phyloP scores from a whole-genome alignment of 2,797 vertebrate genomes.

The Lacerta viridis region DNA sequence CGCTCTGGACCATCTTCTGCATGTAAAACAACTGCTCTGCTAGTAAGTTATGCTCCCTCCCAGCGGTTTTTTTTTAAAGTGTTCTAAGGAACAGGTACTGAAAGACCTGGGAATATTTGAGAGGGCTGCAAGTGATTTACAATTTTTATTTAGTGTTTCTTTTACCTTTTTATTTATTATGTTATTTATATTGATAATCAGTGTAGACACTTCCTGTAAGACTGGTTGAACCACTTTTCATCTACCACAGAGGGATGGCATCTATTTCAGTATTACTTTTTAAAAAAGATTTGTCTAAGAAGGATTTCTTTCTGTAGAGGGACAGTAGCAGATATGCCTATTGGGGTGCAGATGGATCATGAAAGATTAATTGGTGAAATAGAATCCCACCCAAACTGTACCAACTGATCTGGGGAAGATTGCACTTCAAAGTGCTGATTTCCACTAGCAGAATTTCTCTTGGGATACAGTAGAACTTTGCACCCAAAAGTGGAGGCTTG shows the following conservation, averaged over 20 bases:
- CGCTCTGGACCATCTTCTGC: not conserved
- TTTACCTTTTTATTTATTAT: not conserved
- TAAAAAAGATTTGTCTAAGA: constrained; percentile 45
- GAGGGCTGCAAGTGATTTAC: not conserved
- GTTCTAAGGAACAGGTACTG: not conserved
- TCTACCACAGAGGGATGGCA: not conserved
- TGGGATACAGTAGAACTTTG: constrained; percentile 77
- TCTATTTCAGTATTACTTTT: not conserved
- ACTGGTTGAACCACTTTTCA: not conserved
- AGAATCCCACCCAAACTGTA: constrained; percentile 47
- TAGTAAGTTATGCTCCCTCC: not conserved
- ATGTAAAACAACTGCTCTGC: not conserved
- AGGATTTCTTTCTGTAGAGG: constrained; percentile 63
- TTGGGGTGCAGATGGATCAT: constrained; percentile 57
- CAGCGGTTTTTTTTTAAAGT: not conserved
- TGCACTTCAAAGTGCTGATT: constrained; percentile 71
- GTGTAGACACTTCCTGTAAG: not conserved
- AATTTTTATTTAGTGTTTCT: too few relatives aligned
- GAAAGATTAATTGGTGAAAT: constrained; percentile 56
- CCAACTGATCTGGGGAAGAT: constrained; percentile 57
- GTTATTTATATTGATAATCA: not conserved
- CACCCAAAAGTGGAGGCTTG: constrained; percentile 81
- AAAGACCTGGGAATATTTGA: too few relatives aligned
- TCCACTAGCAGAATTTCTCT: constrained; percentile 71
- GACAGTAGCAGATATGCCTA: constrained; percentile 50